Conservation (phyloP, 2,888 invertebrate genomes). For the Agrilus biguttatus region DNA sequence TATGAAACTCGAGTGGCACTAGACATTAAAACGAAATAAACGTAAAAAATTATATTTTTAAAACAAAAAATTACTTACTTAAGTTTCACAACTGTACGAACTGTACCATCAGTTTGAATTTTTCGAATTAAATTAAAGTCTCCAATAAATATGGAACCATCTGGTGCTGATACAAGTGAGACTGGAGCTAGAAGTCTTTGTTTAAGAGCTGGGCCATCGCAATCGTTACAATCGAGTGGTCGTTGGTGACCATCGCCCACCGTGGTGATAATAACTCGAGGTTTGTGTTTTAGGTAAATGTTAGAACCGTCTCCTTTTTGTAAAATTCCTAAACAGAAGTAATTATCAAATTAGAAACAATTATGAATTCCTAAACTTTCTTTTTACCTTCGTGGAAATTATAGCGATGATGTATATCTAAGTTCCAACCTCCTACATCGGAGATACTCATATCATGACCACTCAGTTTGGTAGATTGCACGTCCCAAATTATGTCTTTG, state of each 20-base stretch:
- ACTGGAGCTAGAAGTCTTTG: conserved; percentile 83
- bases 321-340: conserved; percentile 53
- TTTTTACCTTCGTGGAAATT: conserved; percentile 86
- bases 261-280: conserved; percentile 75
- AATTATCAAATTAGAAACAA: no score
- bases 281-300: conserved; percentile 85
- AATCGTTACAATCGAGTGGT: conserved; percentile 68
- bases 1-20: conserved; percentile 89
- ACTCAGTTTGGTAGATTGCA: conserved; percentile 85
- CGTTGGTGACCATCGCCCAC: conserved; percentile 88
- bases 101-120: conserved; percentile 72
- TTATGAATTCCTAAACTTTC: neutral
- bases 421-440: conserved; percentile 94
- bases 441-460: conserved; percentile 96
- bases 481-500: conserved; percentile 88
- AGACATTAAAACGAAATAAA: conserved; percentile 21
- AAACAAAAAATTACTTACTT: conserved; percentile 46
- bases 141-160: conserved; percentile 88
- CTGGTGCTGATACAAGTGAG: conserved; percentile 79
- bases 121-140: conserved; percentile 89
- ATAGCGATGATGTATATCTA: conserved; percentile 94
- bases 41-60: conserved; percentile 1
- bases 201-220: conserved; percentile 64
- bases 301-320: conserved; percentile 97
- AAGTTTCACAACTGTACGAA: conserved; percentile 62